phyloP scores from a whole-genome alignment of 2,113 vertebrate species.

The Calonectris borealis region DNA sequence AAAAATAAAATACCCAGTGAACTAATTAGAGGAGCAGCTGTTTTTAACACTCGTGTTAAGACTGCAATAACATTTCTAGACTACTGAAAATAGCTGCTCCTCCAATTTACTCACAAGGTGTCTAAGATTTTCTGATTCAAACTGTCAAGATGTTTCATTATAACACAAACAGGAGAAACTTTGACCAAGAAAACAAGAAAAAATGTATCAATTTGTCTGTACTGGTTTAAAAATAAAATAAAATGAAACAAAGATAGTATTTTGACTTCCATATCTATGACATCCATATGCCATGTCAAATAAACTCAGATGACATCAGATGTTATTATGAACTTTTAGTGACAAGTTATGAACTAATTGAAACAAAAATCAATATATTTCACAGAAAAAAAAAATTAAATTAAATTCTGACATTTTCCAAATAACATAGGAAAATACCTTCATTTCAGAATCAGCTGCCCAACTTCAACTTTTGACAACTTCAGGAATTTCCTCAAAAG shows the following conservation, averaged over 20 bases:
- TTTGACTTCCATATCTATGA: not conserved
- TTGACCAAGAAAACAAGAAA: not conserved
- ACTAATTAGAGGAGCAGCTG: constrained; percentile 50
- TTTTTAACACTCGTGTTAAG: constrained; percentile 12
- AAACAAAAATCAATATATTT: not conserved
- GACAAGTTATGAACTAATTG: not conserved
- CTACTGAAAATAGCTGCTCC: not conserved
- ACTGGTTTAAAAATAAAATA: not conserved
- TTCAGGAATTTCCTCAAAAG: not conserved
- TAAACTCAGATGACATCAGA: not conserved
- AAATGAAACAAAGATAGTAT: not conserved
- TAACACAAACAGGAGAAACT: not conserved
- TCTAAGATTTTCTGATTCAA: not conserved
- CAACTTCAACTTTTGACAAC: not conserved
- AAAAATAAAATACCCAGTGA: constrained; percentile 31
- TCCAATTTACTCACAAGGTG: not conserved
- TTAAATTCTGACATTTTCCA: not conserved
- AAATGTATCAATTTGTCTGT: not conserved
- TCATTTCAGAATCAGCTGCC: not conserved
- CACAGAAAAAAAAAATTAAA: not conserved
- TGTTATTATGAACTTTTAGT: not conserved
- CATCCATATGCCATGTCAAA: not conserved
- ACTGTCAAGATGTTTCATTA: not conserved
- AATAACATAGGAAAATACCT: not conserved
- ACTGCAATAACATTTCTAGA: not conserved